phyloP scores from a whole-genome alignment of 1,140 invertebrate genomes.

The Listronotus oregonensis region DNA sequence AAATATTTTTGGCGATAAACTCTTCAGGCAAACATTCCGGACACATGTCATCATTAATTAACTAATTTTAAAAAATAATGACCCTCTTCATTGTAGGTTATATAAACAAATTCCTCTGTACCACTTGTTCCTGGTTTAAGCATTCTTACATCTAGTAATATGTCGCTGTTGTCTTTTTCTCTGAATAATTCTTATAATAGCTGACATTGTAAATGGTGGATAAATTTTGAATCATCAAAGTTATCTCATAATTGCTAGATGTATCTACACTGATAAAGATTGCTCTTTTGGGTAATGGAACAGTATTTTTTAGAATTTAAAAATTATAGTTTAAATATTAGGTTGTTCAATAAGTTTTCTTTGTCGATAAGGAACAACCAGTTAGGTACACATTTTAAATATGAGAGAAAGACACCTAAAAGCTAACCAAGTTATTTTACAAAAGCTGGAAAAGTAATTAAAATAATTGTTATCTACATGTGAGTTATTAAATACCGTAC shows the following conservation, averaged over 20 bases:
- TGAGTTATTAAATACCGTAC: no score
- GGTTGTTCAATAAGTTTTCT: no score
- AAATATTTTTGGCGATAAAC: conserved; percentile 36
- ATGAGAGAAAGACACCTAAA: no score
- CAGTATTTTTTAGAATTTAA: conserved; percentile 18
- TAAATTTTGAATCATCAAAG: conserved; percentile 37
- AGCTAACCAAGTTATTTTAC: no score
- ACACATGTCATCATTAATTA: conserved; percentile 30
- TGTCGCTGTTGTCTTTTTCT: conserved; percentile 33
- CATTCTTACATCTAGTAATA: conserved; percentile 39
- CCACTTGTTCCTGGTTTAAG: conserved; percentile 11
- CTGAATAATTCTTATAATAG: conserved; percentile 43
- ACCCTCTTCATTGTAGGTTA: conserved; percentile 44
- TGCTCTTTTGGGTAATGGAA: conserved; percentile 4
- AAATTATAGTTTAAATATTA: background rate
- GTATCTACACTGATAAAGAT: conserved; percentile 17
- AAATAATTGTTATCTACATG: no score
- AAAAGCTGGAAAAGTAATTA: no score
- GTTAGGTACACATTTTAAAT: no score
- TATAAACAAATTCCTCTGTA: conserved; percentile 32
- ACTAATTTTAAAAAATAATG: conserved; percentile 43
- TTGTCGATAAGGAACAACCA: no score
- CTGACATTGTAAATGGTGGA: conserved; percentile 32
- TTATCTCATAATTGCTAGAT: conserved; percentile 29
- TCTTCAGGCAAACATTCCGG: conserved; percentile 41